These are phyloP conservation scores for Isaurus tuberculatus DNA, from an alignment of 92 coral and sea anemone genomes.

Conservation along the genomic window DNA sequence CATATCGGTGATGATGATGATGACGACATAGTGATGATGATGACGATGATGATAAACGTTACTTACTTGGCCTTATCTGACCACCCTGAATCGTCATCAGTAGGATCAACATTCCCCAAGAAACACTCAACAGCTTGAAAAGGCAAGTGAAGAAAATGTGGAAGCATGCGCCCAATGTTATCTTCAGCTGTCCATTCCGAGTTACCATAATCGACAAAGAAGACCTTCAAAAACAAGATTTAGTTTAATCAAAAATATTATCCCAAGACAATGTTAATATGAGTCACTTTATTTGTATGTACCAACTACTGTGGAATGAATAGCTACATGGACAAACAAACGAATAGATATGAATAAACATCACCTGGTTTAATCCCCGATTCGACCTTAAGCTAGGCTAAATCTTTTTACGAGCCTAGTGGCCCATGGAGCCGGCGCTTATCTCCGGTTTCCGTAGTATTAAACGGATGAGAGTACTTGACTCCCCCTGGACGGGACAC, in stretches of 20 bases:
- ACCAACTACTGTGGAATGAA: too few species aligned
- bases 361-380: too few species aligned
- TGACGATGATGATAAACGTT: constrained; percentile 7
- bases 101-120: constrained; percentile 85
- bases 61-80: constrained; percentile 38
- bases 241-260: not conserved
- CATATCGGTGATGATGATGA: not conserved
- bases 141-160: constrained; percentile 96
- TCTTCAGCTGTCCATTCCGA: constrained; percentile 83
- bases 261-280: not conserved
- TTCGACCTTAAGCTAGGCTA: too few species aligned
- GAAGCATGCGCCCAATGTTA: constrained; percentile 89
- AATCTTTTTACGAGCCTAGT: too few species aligned
- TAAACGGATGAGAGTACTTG: too few species aligned
- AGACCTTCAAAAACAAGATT: constrained; percentile 53
- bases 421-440: too few species aligned
- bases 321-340: too few species aligned
- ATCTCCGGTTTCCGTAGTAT: too few species aligned
- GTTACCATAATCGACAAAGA: constrained; percentile 93
- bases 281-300: too few species aligned
- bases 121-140: constrained; percentile 97
- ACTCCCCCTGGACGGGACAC: too few species aligned
- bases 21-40: not conserved
- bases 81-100: constrained; percentile 22
- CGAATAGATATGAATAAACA: too few species aligned